These are phyloP conservation scores for Hydrotaea diabolus DNA, from an alignment of 2,888 invertebrate species.

Conservation along the genomic window DNA sequence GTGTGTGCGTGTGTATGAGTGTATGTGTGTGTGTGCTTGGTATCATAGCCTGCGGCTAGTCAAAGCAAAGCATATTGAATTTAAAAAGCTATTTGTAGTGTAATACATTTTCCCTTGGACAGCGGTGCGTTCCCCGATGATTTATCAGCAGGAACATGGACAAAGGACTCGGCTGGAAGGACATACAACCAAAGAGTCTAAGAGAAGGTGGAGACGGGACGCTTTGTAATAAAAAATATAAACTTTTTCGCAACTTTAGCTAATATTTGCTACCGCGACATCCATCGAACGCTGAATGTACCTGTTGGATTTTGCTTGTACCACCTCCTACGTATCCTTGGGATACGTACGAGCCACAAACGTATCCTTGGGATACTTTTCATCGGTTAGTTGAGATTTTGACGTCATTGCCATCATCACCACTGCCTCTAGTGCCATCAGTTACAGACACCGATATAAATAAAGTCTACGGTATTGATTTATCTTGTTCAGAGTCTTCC, in stretches of 20 bases:
- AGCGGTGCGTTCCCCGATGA: conserved; percentile 24
- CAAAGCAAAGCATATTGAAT: conserved; percentile 66
- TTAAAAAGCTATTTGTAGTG: conserved; percentile 69
- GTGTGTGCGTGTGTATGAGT: not conserved
- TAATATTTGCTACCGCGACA: conserved; percentile 15
- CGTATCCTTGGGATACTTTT: not conserved
- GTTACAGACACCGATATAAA: conserved; percentile 44
- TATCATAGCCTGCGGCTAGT: conserved; percentile 49
- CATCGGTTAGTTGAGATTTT: no score
- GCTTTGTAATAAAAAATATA: conserved; percentile 30
- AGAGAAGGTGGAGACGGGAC: not conserved
- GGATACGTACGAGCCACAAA: no score
- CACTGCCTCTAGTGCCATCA: not conserved
- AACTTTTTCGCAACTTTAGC: conserved; percentile 23
- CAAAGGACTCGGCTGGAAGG: not conserved
- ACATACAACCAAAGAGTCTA: not conserved
- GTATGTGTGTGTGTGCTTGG: not conserved
- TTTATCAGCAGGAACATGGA: no score
- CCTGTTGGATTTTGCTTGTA: not conserved
- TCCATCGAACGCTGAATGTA: not conserved
- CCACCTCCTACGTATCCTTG: no score
- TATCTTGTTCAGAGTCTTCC: conserved; percentile 44
- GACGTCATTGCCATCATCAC: no score
- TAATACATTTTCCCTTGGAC: conserved; percentile 52
- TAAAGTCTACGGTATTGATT: conserved; percentile 59